phyloP scores from a whole-genome alignment of 2,888 invertebrate species.

The Hirtodrosophila duncani region DNA sequence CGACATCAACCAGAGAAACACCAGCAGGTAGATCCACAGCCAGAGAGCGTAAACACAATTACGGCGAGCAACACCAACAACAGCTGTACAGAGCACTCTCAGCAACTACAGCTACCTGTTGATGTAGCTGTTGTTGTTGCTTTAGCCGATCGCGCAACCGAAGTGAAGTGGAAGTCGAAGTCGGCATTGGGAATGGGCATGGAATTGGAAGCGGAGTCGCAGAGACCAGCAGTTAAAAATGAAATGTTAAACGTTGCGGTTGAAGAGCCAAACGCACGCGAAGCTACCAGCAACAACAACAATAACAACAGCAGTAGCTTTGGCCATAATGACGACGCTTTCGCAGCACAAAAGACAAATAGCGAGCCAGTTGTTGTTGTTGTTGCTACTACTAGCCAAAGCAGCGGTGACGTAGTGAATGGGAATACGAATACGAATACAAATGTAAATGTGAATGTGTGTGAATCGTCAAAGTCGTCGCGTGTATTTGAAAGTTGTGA shows the following conservation, averaged over 20 bases:
- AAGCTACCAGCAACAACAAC: conserved; percentile 35
- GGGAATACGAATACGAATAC: conserved; percentile 35
- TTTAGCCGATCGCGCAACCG: conserved; percentile 61
- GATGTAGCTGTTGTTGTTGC: conserved; percentile 23
- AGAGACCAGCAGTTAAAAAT: conserved; percentile 66
- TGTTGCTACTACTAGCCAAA: conserved; percentile 18
- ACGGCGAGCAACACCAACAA: no score
- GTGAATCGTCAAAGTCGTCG: conserved; percentile 33
- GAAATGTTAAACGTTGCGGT: conserved; percentile 76
- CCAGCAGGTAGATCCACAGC: conserved; percentile 23
- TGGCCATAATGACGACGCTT: conserved; percentile 65
- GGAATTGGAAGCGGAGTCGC: conserved; percentile 40
- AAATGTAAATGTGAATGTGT: conserved; percentile 39
- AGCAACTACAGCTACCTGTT: conserved; percentile 47
- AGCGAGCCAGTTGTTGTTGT: conserved; percentile 31
- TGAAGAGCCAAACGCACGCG: conserved; percentile 52
- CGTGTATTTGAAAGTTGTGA: conserved; percentile 63
- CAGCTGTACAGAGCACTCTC: conserved; percentile 20
- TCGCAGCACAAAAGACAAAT: conserved; percentile 63
- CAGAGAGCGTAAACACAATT: no score
- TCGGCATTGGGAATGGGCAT: conserved; percentile 7
- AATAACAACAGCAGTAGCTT: conserved; percentile 33
- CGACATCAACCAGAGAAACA: conserved; percentile 28
- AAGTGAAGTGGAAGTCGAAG: conserved; percentile 43
- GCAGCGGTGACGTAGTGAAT: conserved; percentile 54